phyloP scores from a whole-genome alignment of 2,113 vertebrate species.

The Centropristis striata region DNA sequence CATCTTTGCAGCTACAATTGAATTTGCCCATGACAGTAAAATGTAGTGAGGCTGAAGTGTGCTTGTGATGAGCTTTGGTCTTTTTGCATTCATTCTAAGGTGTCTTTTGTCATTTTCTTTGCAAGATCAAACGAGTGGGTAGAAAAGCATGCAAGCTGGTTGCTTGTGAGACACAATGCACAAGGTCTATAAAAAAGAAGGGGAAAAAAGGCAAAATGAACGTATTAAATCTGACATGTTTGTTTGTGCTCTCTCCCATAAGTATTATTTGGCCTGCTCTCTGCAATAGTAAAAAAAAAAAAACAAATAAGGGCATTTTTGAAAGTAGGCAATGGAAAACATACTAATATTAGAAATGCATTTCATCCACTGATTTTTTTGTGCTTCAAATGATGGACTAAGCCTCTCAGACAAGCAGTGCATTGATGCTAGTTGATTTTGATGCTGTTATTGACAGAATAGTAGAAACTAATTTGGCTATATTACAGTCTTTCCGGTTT shows the following conservation, averaged over 20 bases:
- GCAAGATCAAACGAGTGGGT: neutral
- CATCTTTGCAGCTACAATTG: neutral
- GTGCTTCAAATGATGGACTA: slow-evolving; percentile 29
- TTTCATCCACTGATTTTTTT: slow-evolving; percentile 17
- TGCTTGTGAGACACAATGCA: neutral
- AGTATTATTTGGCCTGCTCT: neutral
- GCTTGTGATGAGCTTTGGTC: neutral
- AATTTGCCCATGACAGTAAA: neutral
- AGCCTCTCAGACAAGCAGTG: neutral
- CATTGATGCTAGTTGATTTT: slow-evolving; percentile 5
- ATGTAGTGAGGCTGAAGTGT: neutral
- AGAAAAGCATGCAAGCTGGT: neutral
- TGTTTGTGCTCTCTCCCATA: neutral
- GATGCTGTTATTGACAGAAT: slow-evolving; percentile 1
- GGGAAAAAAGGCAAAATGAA: neutral
- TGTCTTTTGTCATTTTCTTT: slow-evolving; percentile 3
- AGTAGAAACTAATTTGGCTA: neutral
- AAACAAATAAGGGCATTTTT: slow-evolving; percentile 9
- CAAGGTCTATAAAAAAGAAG: too few relatives aligned
- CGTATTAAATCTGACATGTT: slow-evolving; percentile 9
- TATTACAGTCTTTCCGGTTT: neutral
- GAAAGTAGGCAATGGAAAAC: slow-evolving; percentile 18
- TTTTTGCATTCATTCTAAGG: neutral
- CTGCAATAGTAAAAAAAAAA: neutral
- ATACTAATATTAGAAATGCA: slow-evolving; percentile 48